These are phyloP conservation scores for Megalurothrips usitatus DNA, from an alignment of 2,888 invertebrate species.

Conservation along the genomic window DNA sequence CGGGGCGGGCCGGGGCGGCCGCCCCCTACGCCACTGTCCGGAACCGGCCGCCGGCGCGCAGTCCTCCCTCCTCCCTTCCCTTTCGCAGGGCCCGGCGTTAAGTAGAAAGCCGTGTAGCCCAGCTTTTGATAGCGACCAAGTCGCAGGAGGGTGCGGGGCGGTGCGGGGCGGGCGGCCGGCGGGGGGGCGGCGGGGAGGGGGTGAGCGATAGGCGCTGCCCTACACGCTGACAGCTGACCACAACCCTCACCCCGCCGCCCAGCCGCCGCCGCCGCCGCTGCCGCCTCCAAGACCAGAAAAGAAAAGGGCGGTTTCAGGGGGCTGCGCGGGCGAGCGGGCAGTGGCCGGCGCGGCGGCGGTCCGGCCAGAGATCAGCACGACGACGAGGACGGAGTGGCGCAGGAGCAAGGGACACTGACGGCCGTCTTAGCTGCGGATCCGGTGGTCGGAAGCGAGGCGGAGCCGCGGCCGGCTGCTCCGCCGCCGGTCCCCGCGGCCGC, in stretches of 20 bases:
- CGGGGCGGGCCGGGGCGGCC: not conserved
- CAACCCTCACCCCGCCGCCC: not conserved
- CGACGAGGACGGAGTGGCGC: too few species aligned
- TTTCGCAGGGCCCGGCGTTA: slow-evolving; percentile 15
- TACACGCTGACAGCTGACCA: slow-evolving; percentile 25
- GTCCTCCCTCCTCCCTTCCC: not conserved
- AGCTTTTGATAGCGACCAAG: slow-evolving; percentile 24
- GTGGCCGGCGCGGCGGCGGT: too few species aligned
- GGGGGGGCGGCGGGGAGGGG: not conserved
- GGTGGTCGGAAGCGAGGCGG: too few species aligned
- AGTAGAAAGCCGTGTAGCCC: slow-evolving; percentile 24
- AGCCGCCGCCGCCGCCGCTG: too few species aligned
- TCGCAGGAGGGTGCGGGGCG: not conserved
- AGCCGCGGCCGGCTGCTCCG: too few species aligned
- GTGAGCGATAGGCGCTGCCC: slow-evolving; percentile 25
- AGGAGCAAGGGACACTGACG: too few species aligned
- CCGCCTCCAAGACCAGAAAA: too few species aligned
- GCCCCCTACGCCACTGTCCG: not conserved
- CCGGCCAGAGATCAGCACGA: too few species aligned
- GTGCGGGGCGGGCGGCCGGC: not conserved
- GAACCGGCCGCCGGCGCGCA: not conserved
- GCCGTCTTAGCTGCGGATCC: too few species aligned
- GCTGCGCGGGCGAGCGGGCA: too few species aligned
- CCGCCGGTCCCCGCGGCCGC: too few species aligned
- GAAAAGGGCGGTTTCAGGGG: too few species aligned